A percentile compares a stretch with the other conserved stretches of the same genome.
Evolutionary conservation across 2,888 invertebrate genomes (phyloP).

Genomic region (Stenichneumon culpator): DNA sequence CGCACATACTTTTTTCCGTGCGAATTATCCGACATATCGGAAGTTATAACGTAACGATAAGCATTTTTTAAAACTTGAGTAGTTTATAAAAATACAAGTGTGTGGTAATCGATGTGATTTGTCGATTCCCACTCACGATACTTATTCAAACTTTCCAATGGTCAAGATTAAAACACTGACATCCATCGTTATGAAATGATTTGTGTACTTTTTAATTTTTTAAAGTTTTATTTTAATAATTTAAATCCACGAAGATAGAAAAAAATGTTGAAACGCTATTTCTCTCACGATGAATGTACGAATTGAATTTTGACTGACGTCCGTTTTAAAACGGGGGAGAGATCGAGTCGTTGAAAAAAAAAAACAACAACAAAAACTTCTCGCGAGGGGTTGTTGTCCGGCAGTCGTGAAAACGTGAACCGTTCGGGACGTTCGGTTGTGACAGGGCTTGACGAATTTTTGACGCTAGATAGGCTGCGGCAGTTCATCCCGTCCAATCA

Average conservation of each 20-base stretch:
- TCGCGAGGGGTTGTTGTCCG: constrained; percentile 31
- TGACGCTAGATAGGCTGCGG: constrained; percentile 27
- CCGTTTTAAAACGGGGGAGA: constrained; percentile 1
- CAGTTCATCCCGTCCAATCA: constrained; percentile 28
- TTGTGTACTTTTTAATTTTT: background rate
- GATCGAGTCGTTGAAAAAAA: background rate
- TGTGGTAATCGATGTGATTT: background rate
- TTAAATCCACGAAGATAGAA: background rate
- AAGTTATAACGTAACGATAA: background rate
- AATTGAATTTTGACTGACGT: constrained; percentile 9
- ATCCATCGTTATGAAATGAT: background rate
- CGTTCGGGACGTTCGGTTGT: constrained; percentile 43
- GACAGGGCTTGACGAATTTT: constrained; percentile 66
- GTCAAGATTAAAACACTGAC: background rate
- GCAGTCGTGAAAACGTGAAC: constrained; percentile 17
- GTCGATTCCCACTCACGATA: background rate
- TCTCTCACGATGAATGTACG: background rate
- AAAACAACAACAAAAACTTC: constrained; percentile 5
- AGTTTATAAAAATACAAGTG: background rate
- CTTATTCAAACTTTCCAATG: background rate
- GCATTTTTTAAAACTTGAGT: background rate
- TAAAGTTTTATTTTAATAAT: background rate
- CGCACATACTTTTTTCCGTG: too few relatives aligned
- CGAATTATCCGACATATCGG: background rate
- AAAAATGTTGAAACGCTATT: background rate